Percentiles rank a stretch among this genome's conserved stretches.
These are phyloP conservation scores for Onychostruthus taczanowskii DNA, from an alignment of 2,113 vertebrate species.

Conservation along the genomic window DNA sequence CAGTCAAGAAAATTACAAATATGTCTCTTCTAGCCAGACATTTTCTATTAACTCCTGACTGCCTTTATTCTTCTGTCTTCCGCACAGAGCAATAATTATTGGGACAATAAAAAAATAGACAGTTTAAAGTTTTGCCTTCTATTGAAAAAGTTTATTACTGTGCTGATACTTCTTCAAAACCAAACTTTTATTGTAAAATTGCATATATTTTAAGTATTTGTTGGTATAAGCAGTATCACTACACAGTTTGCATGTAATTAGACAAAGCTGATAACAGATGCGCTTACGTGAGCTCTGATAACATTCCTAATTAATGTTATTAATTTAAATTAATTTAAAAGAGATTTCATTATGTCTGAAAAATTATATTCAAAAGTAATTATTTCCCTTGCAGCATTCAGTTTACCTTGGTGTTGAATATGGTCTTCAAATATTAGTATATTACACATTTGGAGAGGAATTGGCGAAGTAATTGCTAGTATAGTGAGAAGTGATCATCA, in stretches of 20 bases:
- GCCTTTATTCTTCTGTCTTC: conserved; percentile 27
- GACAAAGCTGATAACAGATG: neutral
- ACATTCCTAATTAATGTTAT: too few species aligned
- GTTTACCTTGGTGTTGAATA: conserved; percentile 7
- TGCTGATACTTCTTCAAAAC: neutral
- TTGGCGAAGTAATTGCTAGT: conserved; percentile 7
- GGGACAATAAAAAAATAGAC: neutral
- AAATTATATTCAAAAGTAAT: neutral
- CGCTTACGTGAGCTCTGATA: conserved; percentile 34
- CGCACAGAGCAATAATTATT: neutral
- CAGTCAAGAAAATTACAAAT: conserved; percentile 42
- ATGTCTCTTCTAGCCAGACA: conserved; percentile 39
- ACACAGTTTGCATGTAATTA: neutral
- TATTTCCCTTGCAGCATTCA: neutral
- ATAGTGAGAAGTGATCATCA: neutral
- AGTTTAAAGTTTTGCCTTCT: neutral
- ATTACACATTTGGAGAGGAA: conserved; percentile 35
- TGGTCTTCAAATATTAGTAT: conserved; percentile 16
- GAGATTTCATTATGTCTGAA: conserved; percentile 10
- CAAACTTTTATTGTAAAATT: neutral
- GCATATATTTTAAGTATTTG: neutral
- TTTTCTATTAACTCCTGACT: conserved; percentile 33
- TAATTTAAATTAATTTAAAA: conserved; percentile 39
- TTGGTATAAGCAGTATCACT: neutral
- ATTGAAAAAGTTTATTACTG: neutral